Evolutionary conservation across 2,888 invertebrate genomes (phyloP).

Genomic region (Leptopilina myrica): DNA sequence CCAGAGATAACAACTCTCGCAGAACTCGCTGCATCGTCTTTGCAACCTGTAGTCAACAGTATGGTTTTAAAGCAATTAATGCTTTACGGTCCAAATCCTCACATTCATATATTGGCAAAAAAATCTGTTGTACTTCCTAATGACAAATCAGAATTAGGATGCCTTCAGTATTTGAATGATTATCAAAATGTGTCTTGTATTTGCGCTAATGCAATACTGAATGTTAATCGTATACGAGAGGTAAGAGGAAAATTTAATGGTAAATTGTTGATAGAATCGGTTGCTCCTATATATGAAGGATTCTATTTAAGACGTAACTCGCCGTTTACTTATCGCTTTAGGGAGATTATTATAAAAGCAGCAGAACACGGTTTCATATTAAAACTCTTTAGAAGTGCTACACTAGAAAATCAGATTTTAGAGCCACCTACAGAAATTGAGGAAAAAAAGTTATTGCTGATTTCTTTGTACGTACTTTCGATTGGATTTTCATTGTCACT

Average conservation of each 20-base stretch:
- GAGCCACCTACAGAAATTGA: neutral
- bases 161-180: neutral
- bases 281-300: neutral
- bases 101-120: neutral
- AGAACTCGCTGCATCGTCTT: neutral
- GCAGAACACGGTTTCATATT: neutral
- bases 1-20: neutral
- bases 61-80: neutral
- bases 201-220: neutral
- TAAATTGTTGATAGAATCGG: neutral
- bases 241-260: neutral
- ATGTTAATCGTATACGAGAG: neutral
- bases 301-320: neutral
- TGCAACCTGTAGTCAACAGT: neutral
- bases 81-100: neutral
- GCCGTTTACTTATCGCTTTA: neutral
- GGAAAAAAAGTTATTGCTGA: neutral
- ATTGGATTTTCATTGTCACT: too few relatives aligned
- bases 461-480: neutral
- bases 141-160: neutral
- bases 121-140: neutral
- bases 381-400: neutral
- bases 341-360: neutral
- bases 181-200: neutral
- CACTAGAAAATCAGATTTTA: neutral